Base-by-base conservation (phyloP, 2,888 invertebrate species). In the Ennomos quercinarius region DNA sequence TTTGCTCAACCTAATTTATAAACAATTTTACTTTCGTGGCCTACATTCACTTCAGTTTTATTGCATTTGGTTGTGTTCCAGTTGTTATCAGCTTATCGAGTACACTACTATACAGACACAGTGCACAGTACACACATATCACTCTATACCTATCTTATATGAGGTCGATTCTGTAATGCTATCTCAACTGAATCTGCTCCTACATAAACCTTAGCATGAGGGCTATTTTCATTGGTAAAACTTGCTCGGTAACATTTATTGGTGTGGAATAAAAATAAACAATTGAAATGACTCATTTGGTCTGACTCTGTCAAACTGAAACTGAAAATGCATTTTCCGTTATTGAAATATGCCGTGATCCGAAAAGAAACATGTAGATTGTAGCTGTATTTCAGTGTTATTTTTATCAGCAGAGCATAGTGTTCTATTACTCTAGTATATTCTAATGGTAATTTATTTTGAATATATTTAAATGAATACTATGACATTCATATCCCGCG, bases 171-270 rank as follows among this genome's bases (percentile, higher is more conserved):
- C 41, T 27, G 12, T 36, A 27, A 42, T 48, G 42, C 53, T 61
- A 61, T 58, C 57, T 37, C 57, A 46, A 48, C 47, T 37, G 34
- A 37, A 10, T 38, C 54, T 52, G 27, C 13, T 51, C 36, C 50
- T 55, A 35, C 50, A 36, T 60, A 54, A 17, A 59, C 27, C 2
- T 2, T 53, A 17, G 34, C n/a, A 9, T 40, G 36, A 48, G 11
- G 9, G 41, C n/a, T 13, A n/a, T 45, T 39, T 34, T 9, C 44
- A 41, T 41, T 27, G 36, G 41, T 46, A 38, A 13, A 10, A 9
- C 17, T 41, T 34, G 10, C 37, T 37, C 36, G 17, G 10, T 35
- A n/a, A n/a, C n/a, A n/a, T n/a, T n/a, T n/a, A n/a, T n/a, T n/a
- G n/a, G n/a, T 17, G 1, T 17, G 8, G 11, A n/a, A 40, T 40